Base-by-base conservation (phyloP, 2,888 invertebrate species). In the Choreutis nemorana region DNA sequence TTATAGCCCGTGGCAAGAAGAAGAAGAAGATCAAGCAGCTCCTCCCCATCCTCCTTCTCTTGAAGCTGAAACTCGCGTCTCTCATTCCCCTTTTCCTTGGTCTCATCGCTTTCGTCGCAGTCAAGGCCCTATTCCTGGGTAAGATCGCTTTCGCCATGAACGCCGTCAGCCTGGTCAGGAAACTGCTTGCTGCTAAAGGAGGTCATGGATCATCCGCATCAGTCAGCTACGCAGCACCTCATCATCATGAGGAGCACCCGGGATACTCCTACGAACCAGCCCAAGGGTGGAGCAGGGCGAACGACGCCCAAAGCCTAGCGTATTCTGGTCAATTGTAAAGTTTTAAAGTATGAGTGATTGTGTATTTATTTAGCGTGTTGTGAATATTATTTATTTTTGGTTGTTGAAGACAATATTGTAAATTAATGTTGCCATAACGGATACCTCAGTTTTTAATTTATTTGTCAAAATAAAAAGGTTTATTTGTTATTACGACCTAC, bases 111-210 rank as follows among this genome's bases (percentile, higher is more conserved):
- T 77, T 92, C 35, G 81, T 88, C 27, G 91, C 92, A 14, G 84
- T 92, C 73, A 92, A 93, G 81, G 92, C 92, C 7, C 81, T 93
- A 42, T 81, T 91, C 52, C 81, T 92, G 41, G 91, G 91, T 50
- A 93, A 93, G 79, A 85, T 92, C 41, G 91, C 91, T n/a, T 82
- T 93, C 32, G 83, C 90, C 41, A 83, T 92, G 58, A 85, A 87
- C 32, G 85, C 85, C 14, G 82, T 91, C 49, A 85, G 85, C 50
- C 70, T 77, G 2, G 66, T 80, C 46, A 70, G 67, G 50, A 91
- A 90, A 60, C 80, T 92, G n/a, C 58, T n/a, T n/a, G n/a, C n/a
- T n/a, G n/a, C n/a, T n/a, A n/a, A n/a, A n/a, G 84, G 55, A 32
- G 37, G 50, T 33, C 45, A 42, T 6, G 50, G 57, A 6, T 54